Base-by-base conservation (phyloP, 2,888 invertebrate species). In the Zonitis immaculata region DNA sequence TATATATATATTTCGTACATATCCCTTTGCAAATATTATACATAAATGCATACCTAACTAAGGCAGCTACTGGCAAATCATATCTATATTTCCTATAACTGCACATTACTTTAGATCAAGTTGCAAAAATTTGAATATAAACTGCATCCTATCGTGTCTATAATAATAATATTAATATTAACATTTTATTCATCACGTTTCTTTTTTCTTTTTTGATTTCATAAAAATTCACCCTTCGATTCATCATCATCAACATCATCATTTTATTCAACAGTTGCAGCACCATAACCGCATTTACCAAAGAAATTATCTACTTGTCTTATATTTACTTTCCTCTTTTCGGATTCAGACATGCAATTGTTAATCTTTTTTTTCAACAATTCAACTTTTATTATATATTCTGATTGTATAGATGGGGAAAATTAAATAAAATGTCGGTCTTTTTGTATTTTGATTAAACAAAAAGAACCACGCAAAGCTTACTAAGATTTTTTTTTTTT, bases 241-340 rank as follows among this genome's bases (percentile, higher is more conserved):
- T 66, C 68, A 68, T 69, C n/a, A n/a, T n/a, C n/a, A n/a, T n/a
- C n/a, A n/a, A n/a, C n/a, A n/a, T n/a, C n/a, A n/a, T n/a, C n/a
- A n/a, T n/a, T n/a, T n/a, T 70, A 70, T 71, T 71, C 69, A 71
- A 61, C 60, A 66, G 69, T 65, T 67, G 62, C 70, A 66, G 67
- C 71, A 70, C n/a, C n/a, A n/a, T n/a, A n/a, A n/a, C n/a, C n/a
- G n/a, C n/a, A n/a, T 71, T 71, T 71, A 68, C 70, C 66, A 68
- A 71, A 71, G 70, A 71, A 71, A 71, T 71, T 71, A 71, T 71
- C 71, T 67, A 71, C 71, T 71, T 69, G 71, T 68, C 68, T 69
- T 71, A 69, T 71, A n/a, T n/a, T 71, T 71, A 68, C 67, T 58
- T 60, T 66, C 61, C 61, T 61, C 61, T 68, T 66, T 67, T n/a